Evolutionary conservation across 53 echinoderm and acorn worm species (phyloP), one percentile per base, ranked within the genome.

Genomic region (Glandiceps talaboti): DNA sequence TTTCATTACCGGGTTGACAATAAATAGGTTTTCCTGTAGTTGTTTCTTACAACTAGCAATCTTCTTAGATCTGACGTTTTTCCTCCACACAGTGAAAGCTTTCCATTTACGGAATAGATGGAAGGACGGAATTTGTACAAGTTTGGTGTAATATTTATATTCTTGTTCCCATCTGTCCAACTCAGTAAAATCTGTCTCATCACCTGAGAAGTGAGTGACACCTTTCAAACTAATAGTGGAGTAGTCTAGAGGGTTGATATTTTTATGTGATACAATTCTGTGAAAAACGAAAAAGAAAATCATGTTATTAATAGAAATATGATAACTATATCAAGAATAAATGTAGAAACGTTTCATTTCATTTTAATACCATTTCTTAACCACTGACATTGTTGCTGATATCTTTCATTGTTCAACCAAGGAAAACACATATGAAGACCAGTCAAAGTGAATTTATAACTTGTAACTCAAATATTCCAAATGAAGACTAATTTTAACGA

Each of bases 161-260:
- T 99, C 99, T 79, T 99, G 93, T 79, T 99, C 99, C 99, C 99
- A 99, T 27, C 99, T 89, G 79, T 99, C 93, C 30, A 99, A 82
- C 27, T 93, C 99, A 29, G 99, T 99, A 82, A 99, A 99, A 73
- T 94, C 99, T 14, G 99, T 89, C 81, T 99, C 99, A 74, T 86
- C 85, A 28, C 87, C 84, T 30, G 89, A 85, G 72, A 99, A 88
- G 27, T 91, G 87, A 1, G 91, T 94, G 14, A 99, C 93, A 0
- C 99, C 99, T 74, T 94, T 94, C 26, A 83, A 82, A 74, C 99
- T 99, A 82, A 99, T 99, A 74, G 99, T 99, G 88, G 84, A 99
- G 86, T 99, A 93, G 77, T 99, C 99, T 14, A 88, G 74, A 78
- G 91, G 91, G 33, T 89, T 85, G 81, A 93, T 99, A 86, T 89